These are phyloP conservation scores for Festucalex cinctus DNA, from an alignment of 2,113 vertebrate species.

Conservation along the genomic window DNA sequence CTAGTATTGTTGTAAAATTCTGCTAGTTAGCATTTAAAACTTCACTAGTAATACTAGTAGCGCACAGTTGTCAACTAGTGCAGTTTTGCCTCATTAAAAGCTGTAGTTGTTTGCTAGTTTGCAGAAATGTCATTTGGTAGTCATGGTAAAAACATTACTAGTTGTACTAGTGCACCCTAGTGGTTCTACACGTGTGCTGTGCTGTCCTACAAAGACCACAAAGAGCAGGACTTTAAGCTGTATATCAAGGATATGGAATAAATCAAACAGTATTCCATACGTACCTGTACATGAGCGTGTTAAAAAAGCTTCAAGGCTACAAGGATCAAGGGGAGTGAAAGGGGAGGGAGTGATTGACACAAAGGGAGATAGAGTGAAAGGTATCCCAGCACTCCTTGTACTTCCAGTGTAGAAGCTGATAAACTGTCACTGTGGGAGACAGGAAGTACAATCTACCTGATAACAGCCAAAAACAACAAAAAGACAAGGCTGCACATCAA, in stretches of 20 bases:
- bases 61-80: no score
- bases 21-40: no score
- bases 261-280: not conserved
- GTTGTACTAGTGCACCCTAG: no score
- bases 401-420: conserved; percentile 34
- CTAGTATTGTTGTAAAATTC: no score
- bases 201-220: no score
- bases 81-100: no score
- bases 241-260: not conserved
- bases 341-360: conserved; percentile 30
- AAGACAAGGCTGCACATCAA: conserved; percentile 46
- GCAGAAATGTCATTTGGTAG: no score
- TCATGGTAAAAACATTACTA: no score
- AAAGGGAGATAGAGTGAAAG: conserved; percentile 12
- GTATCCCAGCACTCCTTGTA: conserved; percentile 22
- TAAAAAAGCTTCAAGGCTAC: conserved; percentile 33
- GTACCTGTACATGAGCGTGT: conserved; percentile 6
- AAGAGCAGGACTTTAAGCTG: no score
- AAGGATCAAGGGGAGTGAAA: conserved; percentile 36
- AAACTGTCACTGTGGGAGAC: conserved; percentile 51
- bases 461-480: conserved; percentile 46
- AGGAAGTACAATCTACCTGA: conserved; percentile 57
- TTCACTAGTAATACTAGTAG: no score
- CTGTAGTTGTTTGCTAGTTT: no score
- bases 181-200: no score